Base-by-base conservation (phyloP, 2,113 vertebrate species). In the Zosterops pallidus region DNA sequence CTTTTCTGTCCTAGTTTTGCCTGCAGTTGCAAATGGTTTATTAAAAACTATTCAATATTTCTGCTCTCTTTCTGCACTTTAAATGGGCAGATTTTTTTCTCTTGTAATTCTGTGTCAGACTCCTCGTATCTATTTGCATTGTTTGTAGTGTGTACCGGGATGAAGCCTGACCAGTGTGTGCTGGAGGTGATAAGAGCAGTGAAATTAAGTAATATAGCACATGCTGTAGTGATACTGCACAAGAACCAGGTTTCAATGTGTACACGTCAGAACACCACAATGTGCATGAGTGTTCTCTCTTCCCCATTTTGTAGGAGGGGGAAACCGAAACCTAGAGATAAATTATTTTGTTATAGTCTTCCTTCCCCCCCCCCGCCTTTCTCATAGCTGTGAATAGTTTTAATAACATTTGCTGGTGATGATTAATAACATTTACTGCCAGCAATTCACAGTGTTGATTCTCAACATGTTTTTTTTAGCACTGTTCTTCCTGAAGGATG, bases 1-100 rank as follows among this genome's bases (percentile, higher is more conserved):
- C 64, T 81, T 79, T 89, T 75, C 72, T 93, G 68, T 90, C 47
- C 68, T 71, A 24, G 25, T 78, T 94, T 74, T 68, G 50, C 87
- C 72, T 85, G 31, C 70, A 85, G 93, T 95, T 88, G 64, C 23
- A 94, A 92, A 86, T 94, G 90, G 86, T 69, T 96, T 95, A 90
- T 92, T 95, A 96, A 97, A 95, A 96, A 93, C 83, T 72, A n/a
- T 89, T 90, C 72, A 89, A 25, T 94, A 93, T 90, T 96, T 96
- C 88, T 96, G 37, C 41, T 83, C 79, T 88, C 60, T 50, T 86
- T 80, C 69, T 81, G 60, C 60, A 79, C 69, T 89, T 94, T 42
- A 92, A 92, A 68, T 60, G 57, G 68, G 60, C 83, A 90, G 42
- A 93, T 81, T 94, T 96, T 96, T 90, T 90, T 69, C 60, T 60